Conservation (phyloP, 2,797 vertebrate species). For the Benthosema pterotum region DNA sequence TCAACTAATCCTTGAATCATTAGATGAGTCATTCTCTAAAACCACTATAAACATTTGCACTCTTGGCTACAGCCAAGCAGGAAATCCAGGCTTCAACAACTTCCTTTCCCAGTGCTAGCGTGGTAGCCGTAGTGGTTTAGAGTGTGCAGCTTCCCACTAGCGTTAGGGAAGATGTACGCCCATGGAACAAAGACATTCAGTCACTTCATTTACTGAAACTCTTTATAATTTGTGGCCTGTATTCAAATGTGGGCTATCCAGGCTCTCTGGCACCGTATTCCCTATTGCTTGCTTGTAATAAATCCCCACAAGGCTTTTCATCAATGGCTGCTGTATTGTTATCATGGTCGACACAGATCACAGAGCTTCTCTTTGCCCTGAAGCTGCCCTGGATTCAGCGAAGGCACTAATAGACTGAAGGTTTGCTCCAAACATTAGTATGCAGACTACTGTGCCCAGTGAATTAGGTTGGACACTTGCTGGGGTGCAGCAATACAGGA, state of each 20-base stretch:
- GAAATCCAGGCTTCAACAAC: slow-evolving; percentile 97
- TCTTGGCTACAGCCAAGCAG: slow-evolving; percentile 92
- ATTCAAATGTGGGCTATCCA: slow-evolving; percentile 83
- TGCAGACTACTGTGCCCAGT: slow-evolving; percentile 54
- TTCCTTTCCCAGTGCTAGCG: slow-evolving; percentile 91
- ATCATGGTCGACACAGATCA: slow-evolving; percentile 67
- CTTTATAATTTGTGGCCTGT: slow-evolving; percentile 89
- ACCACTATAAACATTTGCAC: slow-evolving; percentile 91
- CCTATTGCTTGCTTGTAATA: slow-evolving; percentile 68
- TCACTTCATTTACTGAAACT: slow-evolving; percentile 87
- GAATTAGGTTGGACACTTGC: slow-evolving; percentile 62
- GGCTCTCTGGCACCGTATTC: slow-evolving; percentile 72
- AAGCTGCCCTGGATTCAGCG: slow-evolving; percentile 71
- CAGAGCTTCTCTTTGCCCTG: slow-evolving; percentile 59
- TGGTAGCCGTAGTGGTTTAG: slow-evolving; percentile 81
- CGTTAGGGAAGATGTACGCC: slow-evolving; percentile 84
- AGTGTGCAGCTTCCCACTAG: slow-evolving; percentile 82
- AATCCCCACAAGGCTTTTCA: slow-evolving; percentile 74
- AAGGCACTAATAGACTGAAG: slow-evolving; percentile 52
- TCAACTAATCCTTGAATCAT: slow-evolving; percentile 91
- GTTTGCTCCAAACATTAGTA: slow-evolving; percentile 65
- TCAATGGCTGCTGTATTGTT: slow-evolving; percentile 73
- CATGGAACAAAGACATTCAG: slow-evolving; percentile 85
- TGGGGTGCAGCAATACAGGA: slow-evolving; percentile 42
- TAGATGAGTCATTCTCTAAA: slow-evolving; percentile 96